Percentiles rank a stretch among this genome's conserved stretches.
Conservation (phyloP, 2,113 vertebrate genomes). For the Mobula birostris region DNA sequence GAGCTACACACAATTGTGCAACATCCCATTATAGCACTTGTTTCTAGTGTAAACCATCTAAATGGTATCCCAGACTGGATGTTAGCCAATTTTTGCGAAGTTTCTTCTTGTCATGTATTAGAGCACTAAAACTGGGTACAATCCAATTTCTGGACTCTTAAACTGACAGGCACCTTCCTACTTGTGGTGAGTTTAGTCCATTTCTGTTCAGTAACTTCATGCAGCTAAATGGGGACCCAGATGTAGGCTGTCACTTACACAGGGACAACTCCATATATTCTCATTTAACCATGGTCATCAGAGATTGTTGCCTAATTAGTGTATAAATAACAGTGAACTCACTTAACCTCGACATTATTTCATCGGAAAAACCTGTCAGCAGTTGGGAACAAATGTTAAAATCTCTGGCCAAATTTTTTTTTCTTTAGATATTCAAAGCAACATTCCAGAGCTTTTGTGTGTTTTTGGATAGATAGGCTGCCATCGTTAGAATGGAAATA, state of each 20-base stretch:
- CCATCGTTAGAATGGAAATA: too few relatives aligned
- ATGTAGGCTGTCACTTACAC: not conserved
- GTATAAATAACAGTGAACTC: not conserved
- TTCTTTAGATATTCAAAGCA: too few relatives aligned
- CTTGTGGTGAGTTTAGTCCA: not conserved
- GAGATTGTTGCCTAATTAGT: not conserved
- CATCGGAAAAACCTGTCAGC: not conserved
- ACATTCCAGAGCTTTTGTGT: too few relatives aligned
- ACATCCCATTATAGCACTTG: too few relatives aligned
- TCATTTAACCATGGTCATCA: not conserved
- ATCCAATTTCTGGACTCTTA: not conserved
- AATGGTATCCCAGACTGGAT: too few relatives aligned
- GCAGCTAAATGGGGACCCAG: not conserved
- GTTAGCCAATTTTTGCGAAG: too few relatives aligned
- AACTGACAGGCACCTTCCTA: not conserved
- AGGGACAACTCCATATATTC: not conserved
- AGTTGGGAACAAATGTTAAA: not conserved
- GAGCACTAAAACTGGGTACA: too few relatives aligned
- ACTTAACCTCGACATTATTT: not conserved
- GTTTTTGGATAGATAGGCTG: too few relatives aligned
- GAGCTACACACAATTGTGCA: too few relatives aligned
- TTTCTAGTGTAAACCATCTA: too few relatives aligned
- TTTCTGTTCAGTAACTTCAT: not conserved
- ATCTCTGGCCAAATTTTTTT: not conserved
- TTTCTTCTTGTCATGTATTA: too few relatives aligned